phyloP scores from a whole-genome alignment of 2,113 vertebrate genomes.

The Oreochromis tanganicae region DNA sequence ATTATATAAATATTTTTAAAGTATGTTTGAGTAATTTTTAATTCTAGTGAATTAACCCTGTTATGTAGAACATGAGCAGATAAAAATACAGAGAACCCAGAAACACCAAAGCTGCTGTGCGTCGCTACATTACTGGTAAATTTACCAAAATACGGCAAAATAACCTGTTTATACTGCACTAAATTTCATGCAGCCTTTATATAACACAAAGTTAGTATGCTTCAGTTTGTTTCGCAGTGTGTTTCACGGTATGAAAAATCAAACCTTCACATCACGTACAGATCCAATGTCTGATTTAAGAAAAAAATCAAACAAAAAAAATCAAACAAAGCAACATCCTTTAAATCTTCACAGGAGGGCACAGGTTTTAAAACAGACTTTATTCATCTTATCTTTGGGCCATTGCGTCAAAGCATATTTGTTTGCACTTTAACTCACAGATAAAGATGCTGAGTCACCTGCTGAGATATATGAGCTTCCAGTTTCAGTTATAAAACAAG shows the following conservation, averaged over 20 bases:
- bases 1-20: neutral
- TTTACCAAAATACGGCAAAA: neutral
- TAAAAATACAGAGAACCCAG: neutral
- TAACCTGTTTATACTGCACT: neutral
- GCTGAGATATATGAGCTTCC: neutral
- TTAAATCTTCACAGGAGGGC: neutral
- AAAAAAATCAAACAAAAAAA: neutral
- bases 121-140: neutral
- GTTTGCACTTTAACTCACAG: neutral
- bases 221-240: neutral
- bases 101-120: neutral
- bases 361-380: neutral
- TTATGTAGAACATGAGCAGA: neutral
- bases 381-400: neutral
- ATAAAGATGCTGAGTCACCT: neutral
- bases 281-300: rapidly evolving
- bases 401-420: neutral
- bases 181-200: neutral
- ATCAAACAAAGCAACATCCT: neutral
- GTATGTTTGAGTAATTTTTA: neutral
- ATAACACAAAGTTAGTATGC: rapidly evolving
- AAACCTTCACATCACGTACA: neutral
- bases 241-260: neutral
- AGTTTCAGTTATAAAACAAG: neutral
- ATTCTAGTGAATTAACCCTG: neutral